These are phyloP conservation scores for Drosophila sulfurigaster DNA, from an alignment of 1,140 invertebrate genomes.

Conservation along the genomic window DNA sequence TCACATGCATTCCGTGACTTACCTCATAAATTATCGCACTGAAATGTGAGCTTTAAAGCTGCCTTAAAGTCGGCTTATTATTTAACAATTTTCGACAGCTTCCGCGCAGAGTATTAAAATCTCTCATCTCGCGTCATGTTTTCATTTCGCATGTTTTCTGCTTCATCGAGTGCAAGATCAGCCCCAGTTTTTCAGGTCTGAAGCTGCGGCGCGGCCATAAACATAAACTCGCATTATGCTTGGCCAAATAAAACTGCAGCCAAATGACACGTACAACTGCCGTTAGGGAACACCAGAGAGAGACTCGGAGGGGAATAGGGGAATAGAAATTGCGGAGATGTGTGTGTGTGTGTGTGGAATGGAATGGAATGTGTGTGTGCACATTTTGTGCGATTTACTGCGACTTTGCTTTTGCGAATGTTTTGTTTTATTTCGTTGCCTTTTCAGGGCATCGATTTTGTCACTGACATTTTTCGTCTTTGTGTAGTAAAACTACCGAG, in stretches of 20 bases:
- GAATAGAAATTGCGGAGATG: not conserved
- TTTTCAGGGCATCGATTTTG: conserved; percentile 81
- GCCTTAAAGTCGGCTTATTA: not conserved
- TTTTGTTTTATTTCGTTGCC: conserved; percentile 75
- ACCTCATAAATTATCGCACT: not conserved
- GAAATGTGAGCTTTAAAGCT: not conserved
- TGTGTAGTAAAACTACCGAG: not conserved
- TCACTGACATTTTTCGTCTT: conserved; percentile 58
- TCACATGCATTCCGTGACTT: not conserved
- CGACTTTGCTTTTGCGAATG: conserved; percentile 67
- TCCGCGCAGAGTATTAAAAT: conserved; percentile 21
- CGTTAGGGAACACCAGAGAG: conserved; percentile 6
- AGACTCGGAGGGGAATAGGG: too few species aligned
- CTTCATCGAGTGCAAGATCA: conserved; percentile 78
- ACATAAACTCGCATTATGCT: conserved; percentile 79
- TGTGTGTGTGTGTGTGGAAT: not conserved
- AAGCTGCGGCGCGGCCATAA: conserved; percentile 52
- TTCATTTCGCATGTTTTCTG: conserved; percentile 57
- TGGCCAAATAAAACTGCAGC: conserved; percentile 76
- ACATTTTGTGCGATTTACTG: conserved; percentile 70
- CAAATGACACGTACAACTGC: conserved; percentile 80
- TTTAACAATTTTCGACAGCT: conserved; percentile 21
- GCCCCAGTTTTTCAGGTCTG: conserved; percentile 36
- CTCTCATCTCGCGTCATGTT: conserved; percentile 42
- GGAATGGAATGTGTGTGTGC: conserved; percentile 8